These are phyloP conservation scores for Brachyhypopomus occidentalis DNA, from an alignment of 2,113 vertebrate genomes.

Conservation along the genomic window DNA sequence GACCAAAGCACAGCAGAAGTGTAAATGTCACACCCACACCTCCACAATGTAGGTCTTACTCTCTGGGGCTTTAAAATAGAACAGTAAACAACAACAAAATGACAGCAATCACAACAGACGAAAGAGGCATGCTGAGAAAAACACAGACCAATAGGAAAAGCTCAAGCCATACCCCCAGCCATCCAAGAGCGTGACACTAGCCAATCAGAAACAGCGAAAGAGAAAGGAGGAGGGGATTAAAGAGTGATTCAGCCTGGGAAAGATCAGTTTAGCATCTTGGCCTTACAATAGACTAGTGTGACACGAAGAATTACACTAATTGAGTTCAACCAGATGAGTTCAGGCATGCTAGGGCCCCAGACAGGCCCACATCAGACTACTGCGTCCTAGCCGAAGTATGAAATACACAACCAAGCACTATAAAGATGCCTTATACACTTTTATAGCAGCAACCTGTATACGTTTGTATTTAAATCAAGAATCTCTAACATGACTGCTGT, in stretches of 20 bases:
- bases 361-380: background rate
- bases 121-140: slow-evolving; percentile 59
- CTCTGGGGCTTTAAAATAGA: background rate
- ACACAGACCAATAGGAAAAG: slow-evolving; percentile 73
- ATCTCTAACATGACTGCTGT: background rate
- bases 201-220: slow-evolving; percentile 86
- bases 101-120: slow-evolving; percentile 26
- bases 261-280: slow-evolving; percentile 45
- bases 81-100: slow-evolving; percentile 19
- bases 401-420: background rate
- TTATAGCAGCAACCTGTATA: background rate
- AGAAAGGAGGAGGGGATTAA: slow-evolving; percentile 73
- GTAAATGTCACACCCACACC: slow-evolving; percentile 16
- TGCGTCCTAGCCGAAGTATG: background rate
- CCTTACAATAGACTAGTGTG: background rate
- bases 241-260: slow-evolving; percentile 47
- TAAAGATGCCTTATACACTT: background rate
- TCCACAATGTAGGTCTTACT: slow-evolving; percentile 28
- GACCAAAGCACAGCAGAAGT: slow-evolving; percentile 25
- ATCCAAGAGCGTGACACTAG: slow-evolving; percentile 98
- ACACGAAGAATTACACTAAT: slow-evolving; percentile 19
- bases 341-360: background rate
- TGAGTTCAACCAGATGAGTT: background rate
- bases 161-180: slow-evolving; percentile 97
- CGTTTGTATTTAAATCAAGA: background rate